Evolutionary conservation across 1,140 invertebrate species (phyloP), one percentile per base, ranked within the genome.

Genomic region (Diplogasteroides magnus): DNA sequence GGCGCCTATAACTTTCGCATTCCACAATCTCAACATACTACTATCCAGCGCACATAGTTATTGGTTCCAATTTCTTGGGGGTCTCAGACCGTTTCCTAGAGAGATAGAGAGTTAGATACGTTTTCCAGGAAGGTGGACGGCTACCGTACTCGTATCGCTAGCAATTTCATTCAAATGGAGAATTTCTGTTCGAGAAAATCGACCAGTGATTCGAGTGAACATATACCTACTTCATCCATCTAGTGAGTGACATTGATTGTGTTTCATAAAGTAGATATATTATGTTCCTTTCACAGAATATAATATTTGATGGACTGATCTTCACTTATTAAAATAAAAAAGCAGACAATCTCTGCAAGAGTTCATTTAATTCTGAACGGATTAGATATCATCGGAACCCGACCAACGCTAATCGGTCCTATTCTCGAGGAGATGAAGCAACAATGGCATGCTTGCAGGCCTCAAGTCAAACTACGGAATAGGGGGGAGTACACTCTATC

Each of bases 161-260:
- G 94, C 0, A 96, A 97, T 85, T 96, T 93, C 6, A 84, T 97
- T 73, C 94, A 94, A n/a, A 90, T 96, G 87, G 94, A 98, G 83
- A 98, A 97, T 80, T 97, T 96, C 86, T 89, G 90, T 37, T 87
- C 92, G 13, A 90, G 89, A 79, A 93, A 93, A 80, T 88, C 89
- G 67, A 86, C 91, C 62, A 94, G 90, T 84, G 87, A 88, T 73
- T 85, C 87, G 37, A 90, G 93, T 84, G 88, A 58, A 87, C 89
- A 31, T 85, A 84, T 56, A 85, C 97, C 48, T 84, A 90, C 2
- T 85, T 96, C 61, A 92, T 94, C 14, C 79, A 80, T 73, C 82
- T 89, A 89, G 28, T 86, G 92, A 71, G 86, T 86, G 68, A 6
- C 19, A 19, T 11, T 11, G 37, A 48, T 11, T 48, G 37, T 11